Conservation (phyloP, 2,797 vertebrate species). For the Leptodactylus fallax region DNA sequence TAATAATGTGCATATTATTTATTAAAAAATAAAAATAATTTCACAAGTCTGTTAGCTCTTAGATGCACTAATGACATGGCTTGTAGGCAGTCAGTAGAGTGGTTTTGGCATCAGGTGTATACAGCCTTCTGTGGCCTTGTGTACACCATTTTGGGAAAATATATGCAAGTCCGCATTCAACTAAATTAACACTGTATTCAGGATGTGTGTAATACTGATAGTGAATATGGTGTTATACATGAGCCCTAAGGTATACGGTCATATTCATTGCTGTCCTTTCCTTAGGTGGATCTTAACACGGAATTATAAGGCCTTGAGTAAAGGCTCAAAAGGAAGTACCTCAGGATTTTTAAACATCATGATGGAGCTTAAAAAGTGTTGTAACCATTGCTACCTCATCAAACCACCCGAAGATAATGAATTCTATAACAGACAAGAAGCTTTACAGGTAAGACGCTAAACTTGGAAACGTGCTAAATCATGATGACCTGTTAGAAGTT, state of each 20-base stretch:
- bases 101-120: background rate
- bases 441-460: slow-evolving; percentile 94
- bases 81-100: background rate
- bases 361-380: slow-evolving; percentile 99
- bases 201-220: background rate
- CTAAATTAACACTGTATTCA: background rate
- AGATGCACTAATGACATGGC: too few relatives aligned
- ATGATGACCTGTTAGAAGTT: too few relatives aligned
- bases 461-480: too few relatives aligned
- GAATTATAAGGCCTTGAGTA: slow-evolving; percentile 98
- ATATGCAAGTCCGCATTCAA: background rate
- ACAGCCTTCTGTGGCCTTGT: background rate
- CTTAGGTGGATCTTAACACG: slow-evolving; percentile 96
- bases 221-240: background rate
- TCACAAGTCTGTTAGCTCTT: background rate
- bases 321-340: slow-evolving; percentile 98
- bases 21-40: background rate
- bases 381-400: slow-evolving; percentile 99
- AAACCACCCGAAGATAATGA: slow-evolving; percentile 95
- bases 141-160: background rate
- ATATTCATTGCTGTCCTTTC: background rate
- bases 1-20: background rate
- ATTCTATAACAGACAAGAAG: slow-evolving; percentile 91
- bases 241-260: background rate
- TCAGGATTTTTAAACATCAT: slow-evolving; percentile 98